Base-by-base conservation (phyloP, 2,113 vertebrate genomes). In the Myiozetetes cayanensis region DNA sequence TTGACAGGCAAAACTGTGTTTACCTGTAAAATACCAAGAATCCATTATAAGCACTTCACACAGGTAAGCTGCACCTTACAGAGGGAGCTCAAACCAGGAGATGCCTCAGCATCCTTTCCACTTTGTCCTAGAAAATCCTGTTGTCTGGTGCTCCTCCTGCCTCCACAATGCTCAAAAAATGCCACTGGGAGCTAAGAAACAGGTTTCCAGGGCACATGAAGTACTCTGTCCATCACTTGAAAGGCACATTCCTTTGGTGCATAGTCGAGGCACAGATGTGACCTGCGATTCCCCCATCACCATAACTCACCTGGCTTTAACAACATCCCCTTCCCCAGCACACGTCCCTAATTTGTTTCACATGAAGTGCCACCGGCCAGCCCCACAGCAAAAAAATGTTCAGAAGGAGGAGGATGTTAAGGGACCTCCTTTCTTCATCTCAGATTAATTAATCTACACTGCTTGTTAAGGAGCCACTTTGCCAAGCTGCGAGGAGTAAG, bases 221-320 rank as follows among this genome's bases (percentile, higher is more conserved):
- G 31, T 47, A 49, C 3, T 15, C 33, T 6, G 7, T 35, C 75
- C 5, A 0, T 86, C 72, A 58, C 55, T 39, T 53, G 66, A 31
- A 39, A 70, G 43, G 30, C 59, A 39, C 75, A 50, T 82, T 80
- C 78, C 79, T 90, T 14, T 6, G 8, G 59, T 53, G 31, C 46
- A 25, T 25, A 43, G 65, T 0, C 19, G 52, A 78, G 74, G 56
- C 25, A 14, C 70, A 65, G 67, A 61, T 33, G 43, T 65, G 71
- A 76, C 58, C 85, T 0, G 0, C 2, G 33, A 67, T 61, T 85
- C 25, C 46, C 65, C 53, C 2, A 0, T 44, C 74, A 44, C 71
- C 39, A 10, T 37, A 72, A 77, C 14, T 73, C 50, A 80, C 43
- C 37, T 68, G 35, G 12, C 41, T 75, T 41, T 58, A 87, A 31